These are phyloP conservation scores for Nanorana parkeri DNA, from an alignment of 2,113 vertebrate species.

Conservation along the genomic window DNA sequence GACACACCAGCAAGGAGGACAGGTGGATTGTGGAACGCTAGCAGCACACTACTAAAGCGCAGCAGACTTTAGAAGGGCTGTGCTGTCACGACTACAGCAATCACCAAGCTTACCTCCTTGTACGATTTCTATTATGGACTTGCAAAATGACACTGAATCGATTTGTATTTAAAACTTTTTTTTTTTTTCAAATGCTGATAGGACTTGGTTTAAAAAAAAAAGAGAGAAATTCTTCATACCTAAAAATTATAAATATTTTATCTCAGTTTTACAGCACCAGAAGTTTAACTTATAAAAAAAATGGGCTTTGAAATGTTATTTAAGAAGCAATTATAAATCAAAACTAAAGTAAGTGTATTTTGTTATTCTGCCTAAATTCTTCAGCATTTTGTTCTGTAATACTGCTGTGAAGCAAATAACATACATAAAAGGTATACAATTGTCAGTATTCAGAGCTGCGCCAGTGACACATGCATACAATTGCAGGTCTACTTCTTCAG, in stretches of 20 bases:
- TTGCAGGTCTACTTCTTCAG: conserved; percentile 67
- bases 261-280: conserved; percentile 72
- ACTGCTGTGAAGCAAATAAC: conserved; percentile 79
- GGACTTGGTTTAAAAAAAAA: conserved; percentile 75
- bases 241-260: conserved; percentile 77
- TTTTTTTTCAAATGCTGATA: conserved; percentile 70
- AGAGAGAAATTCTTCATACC: conserved; percentile 74
- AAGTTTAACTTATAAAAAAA: conserved; percentile 76
- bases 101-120: conserved; percentile 82
- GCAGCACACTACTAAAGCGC: conserved; percentile 55
- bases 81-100: conserved; percentile 75
- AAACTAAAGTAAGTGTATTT: conserved; percentile 66
- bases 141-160: conserved; percentile 84
- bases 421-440: conserved; percentile 64
- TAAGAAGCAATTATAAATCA: conserved; percentile 76
- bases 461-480: conserved; percentile 59
- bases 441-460: conserved; percentile 70
- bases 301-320: conserved; percentile 75
- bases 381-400: conserved; percentile 69
- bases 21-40: conserved; percentile 74
- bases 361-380: conserved; percentile 74
- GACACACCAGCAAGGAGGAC: conserved; percentile 82
- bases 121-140: conserved; percentile 83
- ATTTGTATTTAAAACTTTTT: conserved; percentile 80
- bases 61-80: conserved; percentile 76